Conservation (phyloP, 1,140 invertebrate genomes). For the Calephelis nemesis region DNA sequence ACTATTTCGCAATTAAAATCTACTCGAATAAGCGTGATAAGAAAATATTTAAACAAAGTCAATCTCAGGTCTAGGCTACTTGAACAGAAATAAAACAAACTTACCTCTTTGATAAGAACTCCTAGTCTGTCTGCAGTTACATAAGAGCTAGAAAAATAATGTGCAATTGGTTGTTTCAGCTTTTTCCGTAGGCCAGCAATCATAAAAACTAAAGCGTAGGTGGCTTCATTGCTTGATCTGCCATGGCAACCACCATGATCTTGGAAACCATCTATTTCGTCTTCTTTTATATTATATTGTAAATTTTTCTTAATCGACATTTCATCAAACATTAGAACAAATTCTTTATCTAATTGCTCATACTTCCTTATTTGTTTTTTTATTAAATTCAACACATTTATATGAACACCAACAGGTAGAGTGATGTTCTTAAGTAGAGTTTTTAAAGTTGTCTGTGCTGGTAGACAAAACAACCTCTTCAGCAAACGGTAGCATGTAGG, state of each 20-base stretch:
- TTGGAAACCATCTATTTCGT: constrained; percentile 29
- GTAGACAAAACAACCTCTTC: constrained; percentile 5
- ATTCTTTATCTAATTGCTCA: neutral
- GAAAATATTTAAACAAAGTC: neutral
- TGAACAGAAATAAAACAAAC: neutral
- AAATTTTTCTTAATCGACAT: constrained; percentile 29
- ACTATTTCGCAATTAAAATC: too few relatives aligned
- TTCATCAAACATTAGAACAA: constrained; percentile 26
- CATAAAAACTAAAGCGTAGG: constrained; percentile 14
- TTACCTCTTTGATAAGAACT: constrained; percentile 29
- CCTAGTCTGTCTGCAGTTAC: constrained; percentile 25
- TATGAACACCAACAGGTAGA: neutral
- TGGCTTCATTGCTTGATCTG: constrained; percentile 15
- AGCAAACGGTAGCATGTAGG: neutral
- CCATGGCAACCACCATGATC: constrained; percentile 28
- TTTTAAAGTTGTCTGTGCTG: neutral
- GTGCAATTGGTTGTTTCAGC: constrained; percentile 20
- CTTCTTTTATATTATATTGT: constrained; percentile 25
- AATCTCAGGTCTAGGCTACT: neutral
- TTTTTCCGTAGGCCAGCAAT: constrained; percentile 20
- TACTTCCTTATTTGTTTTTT: neutral
- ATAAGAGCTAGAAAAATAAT: constrained; percentile 20
- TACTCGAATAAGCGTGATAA: too few relatives aligned
- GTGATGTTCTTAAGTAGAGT: neutral
- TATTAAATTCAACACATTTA: neutral